Evolutionary conservation across 2,888 invertebrate genomes (phyloP).

Genomic region (Ashinkailepas kermadecensis): DNA sequence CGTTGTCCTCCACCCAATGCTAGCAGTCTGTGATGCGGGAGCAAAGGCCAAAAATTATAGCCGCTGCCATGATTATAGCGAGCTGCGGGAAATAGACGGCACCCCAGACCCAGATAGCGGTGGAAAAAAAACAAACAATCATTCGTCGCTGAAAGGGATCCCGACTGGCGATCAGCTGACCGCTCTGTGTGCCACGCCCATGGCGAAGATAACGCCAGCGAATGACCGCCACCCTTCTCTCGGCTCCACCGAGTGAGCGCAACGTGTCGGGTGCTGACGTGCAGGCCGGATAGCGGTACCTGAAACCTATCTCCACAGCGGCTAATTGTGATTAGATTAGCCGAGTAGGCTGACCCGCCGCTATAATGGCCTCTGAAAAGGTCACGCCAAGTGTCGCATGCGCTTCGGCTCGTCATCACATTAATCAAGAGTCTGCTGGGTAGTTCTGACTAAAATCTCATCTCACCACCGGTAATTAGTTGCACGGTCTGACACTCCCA

Average conservation of each 20-base stretch:
- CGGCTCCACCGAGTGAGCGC: background rate
- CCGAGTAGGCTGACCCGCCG: background rate
- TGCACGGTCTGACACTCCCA: background rate
- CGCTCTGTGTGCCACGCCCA: too few species aligned
- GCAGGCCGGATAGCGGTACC: background rate
- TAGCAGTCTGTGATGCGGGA: background rate
- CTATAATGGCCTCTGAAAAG: background rate
- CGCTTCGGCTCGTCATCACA: background rate
- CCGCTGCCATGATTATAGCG: background rate
- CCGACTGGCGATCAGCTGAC: too few species aligned
- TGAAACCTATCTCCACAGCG: background rate
- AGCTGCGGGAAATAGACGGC: background rate
- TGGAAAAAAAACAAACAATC: background rate
- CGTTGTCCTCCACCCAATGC: background rate
- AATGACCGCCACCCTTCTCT: background rate
- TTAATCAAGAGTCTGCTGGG: background rate
- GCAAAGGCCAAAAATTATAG: background rate
- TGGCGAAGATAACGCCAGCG: too few species aligned
- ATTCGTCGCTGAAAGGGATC: background rate
- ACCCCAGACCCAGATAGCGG: background rate
- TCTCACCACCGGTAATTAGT: background rate
- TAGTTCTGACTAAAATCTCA: background rate
- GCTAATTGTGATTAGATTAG: constrained; percentile 14
- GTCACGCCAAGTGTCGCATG: background rate
- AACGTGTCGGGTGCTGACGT: background rate